phyloP scores from a whole-genome alignment of 2,888 invertebrate genomes.

The Agrochola lychnidis region DNA sequence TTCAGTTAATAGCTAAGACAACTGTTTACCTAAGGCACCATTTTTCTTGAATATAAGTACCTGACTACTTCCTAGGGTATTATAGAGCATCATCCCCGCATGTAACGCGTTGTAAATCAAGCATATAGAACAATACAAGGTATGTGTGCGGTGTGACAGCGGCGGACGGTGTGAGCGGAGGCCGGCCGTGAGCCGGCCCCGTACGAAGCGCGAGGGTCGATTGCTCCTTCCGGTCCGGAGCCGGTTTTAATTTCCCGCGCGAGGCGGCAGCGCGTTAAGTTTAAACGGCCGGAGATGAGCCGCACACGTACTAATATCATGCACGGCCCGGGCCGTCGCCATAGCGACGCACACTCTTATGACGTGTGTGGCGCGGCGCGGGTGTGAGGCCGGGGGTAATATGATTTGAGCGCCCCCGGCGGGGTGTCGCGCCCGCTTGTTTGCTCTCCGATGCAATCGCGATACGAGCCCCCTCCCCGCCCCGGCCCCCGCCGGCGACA shows the following conservation, averaged over 20 bases:
- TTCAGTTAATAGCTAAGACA: conserved; percentile 20
- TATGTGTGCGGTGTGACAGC: conserved; percentile 48
- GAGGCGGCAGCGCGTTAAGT: conserved; percentile 84
- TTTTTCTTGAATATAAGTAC: neutral
- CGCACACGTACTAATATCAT: conserved; percentile 89
- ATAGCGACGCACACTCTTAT: conserved; percentile 93
- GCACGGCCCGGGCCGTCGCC: conserved; percentile 92
- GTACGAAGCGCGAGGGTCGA: conserved; percentile 76
- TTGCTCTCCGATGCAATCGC: conserved; percentile 91
- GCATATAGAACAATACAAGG: conserved; percentile 34
- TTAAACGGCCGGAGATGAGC: conserved; percentile 90
- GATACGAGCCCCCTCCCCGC: conserved; percentile 82
- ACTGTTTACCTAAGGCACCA: neutral
- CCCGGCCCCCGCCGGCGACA: conserved; percentile 78
- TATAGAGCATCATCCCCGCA: conserved; percentile 4
- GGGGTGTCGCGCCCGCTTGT: conserved; percentile 88
- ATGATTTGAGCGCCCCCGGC: conserved; percentile 89
- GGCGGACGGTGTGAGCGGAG: conserved; percentile 56
- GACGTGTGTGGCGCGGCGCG: conserved; percentile 90
- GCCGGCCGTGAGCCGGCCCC: conserved; percentile 66
- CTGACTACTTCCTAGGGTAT: neutral
- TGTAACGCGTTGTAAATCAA: conserved; percentile 38
- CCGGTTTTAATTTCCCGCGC: conserved; percentile 90
- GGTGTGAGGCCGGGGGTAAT: conserved; percentile 89
- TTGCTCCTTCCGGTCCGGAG: conserved; percentile 87